Base-by-base conservation (phyloP, 2,797 vertebrate genomes). In the Myotis pilosus region DNA sequence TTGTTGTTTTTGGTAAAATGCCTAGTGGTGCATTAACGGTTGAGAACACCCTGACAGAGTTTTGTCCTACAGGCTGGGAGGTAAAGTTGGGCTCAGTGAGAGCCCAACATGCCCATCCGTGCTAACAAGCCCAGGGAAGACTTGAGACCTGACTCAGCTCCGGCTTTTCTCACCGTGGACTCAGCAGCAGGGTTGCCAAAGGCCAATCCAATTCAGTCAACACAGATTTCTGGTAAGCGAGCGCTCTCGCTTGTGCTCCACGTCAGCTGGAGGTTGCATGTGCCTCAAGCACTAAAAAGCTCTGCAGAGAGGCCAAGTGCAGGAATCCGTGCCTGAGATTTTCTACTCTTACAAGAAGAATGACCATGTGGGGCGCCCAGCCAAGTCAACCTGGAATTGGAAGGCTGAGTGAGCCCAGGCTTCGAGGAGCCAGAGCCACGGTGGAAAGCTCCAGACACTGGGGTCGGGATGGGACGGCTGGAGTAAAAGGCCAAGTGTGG, bases 311-410 rank as follows among this genome's bases (percentile, higher is more conserved):
- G 44, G 89, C 93, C 94, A 96, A 95, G 85, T 64, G 55, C 92
- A 96, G 86, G 94, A 94, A 89, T 82, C 88, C 19, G 36, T 89
- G 82, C 74, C 76, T 83, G 78, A 75, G 87, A 86, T 87, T 95
- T 96, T 95, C 89, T 95, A 17, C 89, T 95, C 86, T 85, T 85
- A 85, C 92, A 91, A 97, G 75, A 89, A 90, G 83, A 96, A 96
- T 90, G 95, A 92, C 84, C 91, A 62, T 3, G 53, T 69, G 87
- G 36, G 95, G 91, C 66, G 0, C 78, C 71, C 53, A 47, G 96
- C 96, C 96, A 97, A 96, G 96, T 95, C 95, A 96, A 90, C 71
- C 66, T 94, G 74, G 84, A 95, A 72, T 57, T 86, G 53, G 60
- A 80, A 94, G 82, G 49, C 95, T 88, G 76, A 55, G 62, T 88